These are phyloP conservation scores for Cepphus grylle DNA, from an alignment of 2,113 vertebrate genomes.

Conservation along the genomic window DNA sequence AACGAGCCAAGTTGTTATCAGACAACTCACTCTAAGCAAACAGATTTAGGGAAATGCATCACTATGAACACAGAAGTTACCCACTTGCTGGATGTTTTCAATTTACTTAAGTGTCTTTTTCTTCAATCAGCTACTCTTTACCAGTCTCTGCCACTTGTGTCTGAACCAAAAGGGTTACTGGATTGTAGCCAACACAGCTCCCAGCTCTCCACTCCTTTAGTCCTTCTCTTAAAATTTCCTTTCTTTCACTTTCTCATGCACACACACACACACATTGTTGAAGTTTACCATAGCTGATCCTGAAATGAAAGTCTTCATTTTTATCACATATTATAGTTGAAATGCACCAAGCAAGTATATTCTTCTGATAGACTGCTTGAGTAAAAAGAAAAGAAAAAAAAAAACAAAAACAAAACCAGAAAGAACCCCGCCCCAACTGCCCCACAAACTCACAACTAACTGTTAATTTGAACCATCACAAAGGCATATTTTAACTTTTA, in stretches of 20 bases:
- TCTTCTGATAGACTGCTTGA: not conserved
- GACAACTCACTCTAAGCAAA: not conserved
- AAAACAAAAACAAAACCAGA: too few species aligned
- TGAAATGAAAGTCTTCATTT: not conserved
- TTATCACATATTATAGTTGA: not conserved
- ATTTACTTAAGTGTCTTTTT: not conserved
- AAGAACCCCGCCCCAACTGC: not conserved
- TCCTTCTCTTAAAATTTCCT: not conserved
- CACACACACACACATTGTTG: not conserved
- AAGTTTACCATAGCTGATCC: not conserved
- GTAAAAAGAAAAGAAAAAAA: not conserved
- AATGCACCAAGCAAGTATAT: not conserved
- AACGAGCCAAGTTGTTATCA: not conserved
- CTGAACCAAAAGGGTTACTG: not conserved
- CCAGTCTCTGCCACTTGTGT: not conserved
- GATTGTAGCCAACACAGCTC: not conserved
- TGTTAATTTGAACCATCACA: not conserved
- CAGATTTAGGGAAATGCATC: not conserved
- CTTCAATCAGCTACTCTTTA: not conserved
- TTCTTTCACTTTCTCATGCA: not conserved
- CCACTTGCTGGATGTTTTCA: not conserved
- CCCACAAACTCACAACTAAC: not conserved
- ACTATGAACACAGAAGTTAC: not conserved
- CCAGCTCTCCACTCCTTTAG: not conserved
- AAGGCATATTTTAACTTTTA: not conserved